Percentiles rank a stretch among this genome's conserved stretches.
These are phyloP conservation scores for Entomobrya multifasciata DNA, from an alignment of 2,888 invertebrate genomes.

Conservation along the genomic window DNA sequence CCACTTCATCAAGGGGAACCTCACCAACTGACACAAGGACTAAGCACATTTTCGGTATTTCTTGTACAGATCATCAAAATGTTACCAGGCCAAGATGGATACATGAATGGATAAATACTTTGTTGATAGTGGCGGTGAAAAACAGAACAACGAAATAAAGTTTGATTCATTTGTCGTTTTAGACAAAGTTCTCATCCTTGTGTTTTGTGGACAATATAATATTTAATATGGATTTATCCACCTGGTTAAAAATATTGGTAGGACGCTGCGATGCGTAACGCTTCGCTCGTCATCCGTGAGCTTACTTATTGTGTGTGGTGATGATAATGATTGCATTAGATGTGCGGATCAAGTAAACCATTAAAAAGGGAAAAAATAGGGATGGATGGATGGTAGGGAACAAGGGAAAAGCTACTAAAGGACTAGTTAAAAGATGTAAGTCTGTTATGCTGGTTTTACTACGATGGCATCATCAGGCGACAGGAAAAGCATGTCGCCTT, in stretches of 20 bases:
- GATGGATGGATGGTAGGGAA: conserved; percentile 34
- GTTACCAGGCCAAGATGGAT: background rate
- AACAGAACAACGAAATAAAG: conserved; percentile 30
- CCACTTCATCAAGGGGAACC: conserved; percentile 13
- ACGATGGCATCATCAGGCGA: conserved; percentile 33
- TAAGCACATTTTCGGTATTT: background rate
- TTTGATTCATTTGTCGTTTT: conserved; percentile 41
- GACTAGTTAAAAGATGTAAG: background rate
- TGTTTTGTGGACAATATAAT: conserved; percentile 5
- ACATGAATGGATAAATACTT: background rate
- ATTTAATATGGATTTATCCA: conserved; percentile 30
- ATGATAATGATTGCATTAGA: conserved; percentile 61
- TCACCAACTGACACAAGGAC: background rate
- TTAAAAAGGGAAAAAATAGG: conserved; percentile 62
- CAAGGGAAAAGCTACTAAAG: conserved; percentile 9
- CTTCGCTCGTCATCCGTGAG: background rate
- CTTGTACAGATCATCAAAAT: background rate
- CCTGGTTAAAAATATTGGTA: conserved; percentile 36
- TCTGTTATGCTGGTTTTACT: background rate
- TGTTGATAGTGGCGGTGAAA: background rate
- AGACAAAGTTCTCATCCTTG: conserved; percentile 2
- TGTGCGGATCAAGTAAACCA: conserved; percentile 50
- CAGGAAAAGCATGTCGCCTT: conserved; percentile 69
- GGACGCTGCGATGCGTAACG: background rate
- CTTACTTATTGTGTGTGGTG: conserved; percentile 19